Percentiles rank a stretch among this genome's conserved stretches.
phyloP scores from a whole-genome alignment of 2,797 vertebrate genomes.

The Myotis myotis region DNA sequence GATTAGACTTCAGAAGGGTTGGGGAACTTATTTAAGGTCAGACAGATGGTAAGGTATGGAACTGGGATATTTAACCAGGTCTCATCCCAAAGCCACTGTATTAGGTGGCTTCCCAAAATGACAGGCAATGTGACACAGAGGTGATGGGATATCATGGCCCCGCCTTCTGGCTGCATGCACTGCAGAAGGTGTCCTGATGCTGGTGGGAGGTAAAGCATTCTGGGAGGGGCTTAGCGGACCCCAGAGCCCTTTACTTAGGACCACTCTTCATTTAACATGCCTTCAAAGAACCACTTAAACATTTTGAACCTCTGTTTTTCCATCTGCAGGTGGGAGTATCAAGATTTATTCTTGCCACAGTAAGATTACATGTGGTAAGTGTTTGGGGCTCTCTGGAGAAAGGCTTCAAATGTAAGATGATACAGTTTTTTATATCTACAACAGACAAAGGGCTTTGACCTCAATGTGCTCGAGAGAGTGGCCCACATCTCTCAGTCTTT shows the following conservation, averaged over 20 bases:
- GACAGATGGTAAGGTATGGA: not conserved
- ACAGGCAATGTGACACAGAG: not conserved
- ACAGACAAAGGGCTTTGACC: slow-evolving; percentile 2
- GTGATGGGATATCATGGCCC: not conserved
- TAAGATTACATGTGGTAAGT: not conserved
- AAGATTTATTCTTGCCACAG: not conserved
- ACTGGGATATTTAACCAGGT: not conserved
- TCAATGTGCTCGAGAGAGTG: slow-evolving; percentile 16
- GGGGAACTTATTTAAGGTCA: not conserved
- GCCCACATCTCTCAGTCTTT: not conserved
- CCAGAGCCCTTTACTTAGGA: not conserved
- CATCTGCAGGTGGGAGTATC: not conserved
- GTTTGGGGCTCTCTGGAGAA: slow-evolving; percentile 21
- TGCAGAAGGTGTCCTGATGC: not conserved
- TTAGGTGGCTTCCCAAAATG: not conserved
- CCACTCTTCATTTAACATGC: not conserved
- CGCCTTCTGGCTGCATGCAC: fast-evolving
- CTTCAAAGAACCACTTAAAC: not conserved
- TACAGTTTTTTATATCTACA: not conserved
- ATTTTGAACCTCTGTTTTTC: slow-evolving; percentile 6
- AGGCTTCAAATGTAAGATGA: not conserved
- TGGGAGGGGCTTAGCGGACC: not conserved
- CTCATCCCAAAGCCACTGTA: not conserved
- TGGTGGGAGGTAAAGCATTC: not conserved
- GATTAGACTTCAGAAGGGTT: not conserved